A percentile compares a stretch with the other conserved stretches of the same genome.
Conservation (phyloP, 2,113 vertebrate genomes). For the Gorsachius goisagi region DNA sequence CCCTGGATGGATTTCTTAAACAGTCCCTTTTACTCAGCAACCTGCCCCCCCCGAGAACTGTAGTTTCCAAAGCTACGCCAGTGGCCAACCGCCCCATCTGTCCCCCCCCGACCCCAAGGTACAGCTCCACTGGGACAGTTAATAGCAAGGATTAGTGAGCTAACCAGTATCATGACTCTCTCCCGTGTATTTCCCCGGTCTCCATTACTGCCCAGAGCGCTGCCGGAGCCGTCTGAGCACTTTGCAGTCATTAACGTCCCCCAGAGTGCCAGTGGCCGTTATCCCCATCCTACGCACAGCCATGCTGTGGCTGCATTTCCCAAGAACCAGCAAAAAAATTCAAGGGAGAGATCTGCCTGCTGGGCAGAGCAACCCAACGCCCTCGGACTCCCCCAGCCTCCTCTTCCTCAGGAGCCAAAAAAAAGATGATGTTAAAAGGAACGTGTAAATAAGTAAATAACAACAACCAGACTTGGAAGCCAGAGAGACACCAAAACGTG, state of each 20-base stretch:
- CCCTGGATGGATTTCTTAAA: constrained; percentile 19
- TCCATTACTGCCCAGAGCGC: not conserved
- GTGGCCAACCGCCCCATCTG: not conserved
- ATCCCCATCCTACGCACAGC: not conserved
- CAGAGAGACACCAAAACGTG: not conserved
- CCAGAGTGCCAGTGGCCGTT: accelerated
- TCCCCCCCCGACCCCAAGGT: not conserved
- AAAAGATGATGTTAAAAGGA: not conserved
- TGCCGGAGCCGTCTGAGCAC: not conserved
- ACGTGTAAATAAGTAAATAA: not conserved
- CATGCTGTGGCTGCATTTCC: not conserved
- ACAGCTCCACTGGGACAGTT: not conserved
- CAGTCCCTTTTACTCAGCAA: not conserved
- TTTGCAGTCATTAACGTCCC: not conserved
- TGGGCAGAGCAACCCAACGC: not conserved
- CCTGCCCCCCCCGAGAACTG: not conserved
- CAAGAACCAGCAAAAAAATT: not conserved
- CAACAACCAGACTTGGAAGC: not conserved
- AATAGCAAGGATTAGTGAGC: not conserved
- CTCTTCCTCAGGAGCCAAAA: not conserved
- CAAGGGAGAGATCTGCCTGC: not conserved
- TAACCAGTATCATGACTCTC: not conserved
- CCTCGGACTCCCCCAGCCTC: accelerated
- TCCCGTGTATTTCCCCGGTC: not conserved
- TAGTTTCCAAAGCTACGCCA: not conserved